Evolutionary conservation across 2,888 invertebrate species (phyloP).

Genomic region (Parochlus steinenii): DNA sequence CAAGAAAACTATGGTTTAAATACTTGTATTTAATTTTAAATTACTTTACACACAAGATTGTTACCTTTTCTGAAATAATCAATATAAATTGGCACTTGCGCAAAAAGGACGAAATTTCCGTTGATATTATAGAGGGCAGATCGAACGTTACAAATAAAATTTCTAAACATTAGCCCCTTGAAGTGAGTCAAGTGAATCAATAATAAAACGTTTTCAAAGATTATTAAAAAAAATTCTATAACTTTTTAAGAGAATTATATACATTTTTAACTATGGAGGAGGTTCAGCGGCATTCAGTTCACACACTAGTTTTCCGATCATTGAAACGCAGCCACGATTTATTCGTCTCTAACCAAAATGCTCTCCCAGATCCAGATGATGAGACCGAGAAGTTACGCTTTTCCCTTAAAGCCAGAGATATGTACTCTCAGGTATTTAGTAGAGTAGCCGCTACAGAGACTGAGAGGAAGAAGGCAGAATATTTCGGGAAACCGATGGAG

Average conservation of each 20-base stretch:
- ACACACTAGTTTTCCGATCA: slow-evolving; percentile 91
- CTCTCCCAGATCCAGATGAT: slow-evolving; percentile 5
- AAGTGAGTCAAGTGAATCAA: too few relatives aligned
- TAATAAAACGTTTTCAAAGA: too few relatives aligned
- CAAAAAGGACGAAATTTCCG: too few relatives aligned
- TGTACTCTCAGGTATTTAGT: slow-evolving; percentile 70
- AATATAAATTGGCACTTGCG: too few relatives aligned
- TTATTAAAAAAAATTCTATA: background rate
- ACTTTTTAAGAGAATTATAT: slow-evolving; percentile 13
- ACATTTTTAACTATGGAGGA: slow-evolving; percentile 43
- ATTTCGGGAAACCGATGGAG: slow-evolving; percentile 18
- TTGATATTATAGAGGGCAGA: too few relatives aligned
- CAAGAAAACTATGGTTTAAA: too few relatives aligned
- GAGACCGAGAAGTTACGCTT: slow-evolving; percentile 55
- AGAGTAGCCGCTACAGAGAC: slow-evolving; percentile 46
- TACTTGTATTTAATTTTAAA: too few relatives aligned
- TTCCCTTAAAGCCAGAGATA: slow-evolving; percentile 63
- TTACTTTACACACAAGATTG: too few relatives aligned
- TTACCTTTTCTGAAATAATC: too few relatives aligned
- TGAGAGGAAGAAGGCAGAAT: slow-evolving; percentile 34
- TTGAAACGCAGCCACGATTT: slow-evolving; percentile 95
- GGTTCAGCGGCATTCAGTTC: slow-evolving; percentile 92
- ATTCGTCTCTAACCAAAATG: slow-evolving; percentile 73
- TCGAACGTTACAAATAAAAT: too few relatives aligned
- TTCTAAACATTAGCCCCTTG: too few relatives aligned